Evolutionary conservation across 92 coral and sea anemone genomes (phyloP).

Genomic region (Porites evermanni): DNA sequence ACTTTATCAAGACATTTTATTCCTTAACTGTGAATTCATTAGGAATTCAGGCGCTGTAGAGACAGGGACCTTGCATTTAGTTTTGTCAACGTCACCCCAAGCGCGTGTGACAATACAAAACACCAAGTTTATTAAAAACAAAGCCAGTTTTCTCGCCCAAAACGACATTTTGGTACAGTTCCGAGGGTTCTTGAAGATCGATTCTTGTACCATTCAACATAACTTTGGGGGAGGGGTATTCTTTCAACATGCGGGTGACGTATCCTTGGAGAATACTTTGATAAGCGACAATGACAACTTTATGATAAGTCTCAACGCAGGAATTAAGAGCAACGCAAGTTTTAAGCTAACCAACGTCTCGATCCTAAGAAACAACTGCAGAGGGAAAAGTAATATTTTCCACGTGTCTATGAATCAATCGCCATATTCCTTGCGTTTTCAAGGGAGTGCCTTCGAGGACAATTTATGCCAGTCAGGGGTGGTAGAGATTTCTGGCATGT

Average conservation of each 20-base stretch:
- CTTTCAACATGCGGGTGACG: neutral
- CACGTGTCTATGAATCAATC: neutral
- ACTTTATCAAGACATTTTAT: neutral
- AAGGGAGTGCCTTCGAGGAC: conserved; percentile 1
- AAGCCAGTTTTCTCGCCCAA: neutral
- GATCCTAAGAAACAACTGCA: conserved; percentile 21
- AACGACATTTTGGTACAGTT: conserved; percentile 3
- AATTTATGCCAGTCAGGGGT: conserved; percentile 32
- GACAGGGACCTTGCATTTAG: neutral
- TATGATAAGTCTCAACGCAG: neutral
- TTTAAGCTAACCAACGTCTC: conserved; percentile 18
- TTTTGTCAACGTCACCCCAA: neutral
- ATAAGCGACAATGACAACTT: conserved; percentile 27
- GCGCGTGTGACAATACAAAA: neutral
- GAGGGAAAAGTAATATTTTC: neutral
- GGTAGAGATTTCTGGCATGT: neutral
- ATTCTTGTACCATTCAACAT: neutral
- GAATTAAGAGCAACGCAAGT: neutral
- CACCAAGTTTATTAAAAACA: conserved; percentile 19
- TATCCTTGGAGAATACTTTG: conserved; percentile 21
- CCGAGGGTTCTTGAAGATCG: neutral
- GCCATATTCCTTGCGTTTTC: neutral
- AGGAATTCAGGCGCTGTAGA: neutral
- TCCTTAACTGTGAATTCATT: conserved; percentile 12
- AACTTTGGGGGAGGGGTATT: conserved; percentile 30